Conservation (phyloP, 2,797 vertebrate species). For the Pangasius krempfi region DNA sequence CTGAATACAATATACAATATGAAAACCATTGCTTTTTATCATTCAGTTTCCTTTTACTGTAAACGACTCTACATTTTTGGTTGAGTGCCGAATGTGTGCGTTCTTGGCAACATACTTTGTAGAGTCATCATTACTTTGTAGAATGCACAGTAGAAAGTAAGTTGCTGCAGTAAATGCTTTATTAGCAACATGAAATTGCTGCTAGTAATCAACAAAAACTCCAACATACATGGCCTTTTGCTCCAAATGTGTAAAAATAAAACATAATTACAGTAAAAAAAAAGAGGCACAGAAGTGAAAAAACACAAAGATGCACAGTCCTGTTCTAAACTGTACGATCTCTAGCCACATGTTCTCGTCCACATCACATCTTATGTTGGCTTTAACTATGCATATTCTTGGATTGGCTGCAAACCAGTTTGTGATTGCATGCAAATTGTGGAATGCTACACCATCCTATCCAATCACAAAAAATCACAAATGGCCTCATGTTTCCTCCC, state of each 20-base stretch:
- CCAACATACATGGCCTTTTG: neutral
- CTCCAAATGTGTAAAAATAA: neutral
- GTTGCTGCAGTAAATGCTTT: neutral
- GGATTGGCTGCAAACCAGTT: conserved; percentile 20
- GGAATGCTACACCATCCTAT: conserved; percentile 22
- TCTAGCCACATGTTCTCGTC: conserved; percentile 31
- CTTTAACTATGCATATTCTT: conserved; percentile 6
- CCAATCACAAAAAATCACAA: conserved; percentile 21
- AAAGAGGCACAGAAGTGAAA: neutral
- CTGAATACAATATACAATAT: conserved; percentile 4
- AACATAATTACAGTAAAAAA: neutral
- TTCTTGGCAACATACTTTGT: conserved; percentile 18
- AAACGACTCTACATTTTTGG: neutral
- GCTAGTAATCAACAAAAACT: conserved; percentile 1
- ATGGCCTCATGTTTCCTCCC: neutral
- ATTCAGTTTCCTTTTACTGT: neutral
- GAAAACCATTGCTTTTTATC: neutral
- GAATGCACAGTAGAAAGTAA: neutral
- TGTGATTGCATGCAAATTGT: conserved; percentile 19
- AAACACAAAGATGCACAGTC: neutral
- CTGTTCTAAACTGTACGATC: neutral
- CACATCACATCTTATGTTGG: conserved; percentile 25
- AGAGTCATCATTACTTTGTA: neutral
- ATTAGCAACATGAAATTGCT: neutral
- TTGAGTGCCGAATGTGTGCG: neutral